A percentile compares a stretch with the other conserved stretches of the same genome.
These are phyloP conservation scores for Hylaeus anthracinus DNA, from an alignment of 1,140 invertebrate genomes.

Conservation along the genomic window DNA sequence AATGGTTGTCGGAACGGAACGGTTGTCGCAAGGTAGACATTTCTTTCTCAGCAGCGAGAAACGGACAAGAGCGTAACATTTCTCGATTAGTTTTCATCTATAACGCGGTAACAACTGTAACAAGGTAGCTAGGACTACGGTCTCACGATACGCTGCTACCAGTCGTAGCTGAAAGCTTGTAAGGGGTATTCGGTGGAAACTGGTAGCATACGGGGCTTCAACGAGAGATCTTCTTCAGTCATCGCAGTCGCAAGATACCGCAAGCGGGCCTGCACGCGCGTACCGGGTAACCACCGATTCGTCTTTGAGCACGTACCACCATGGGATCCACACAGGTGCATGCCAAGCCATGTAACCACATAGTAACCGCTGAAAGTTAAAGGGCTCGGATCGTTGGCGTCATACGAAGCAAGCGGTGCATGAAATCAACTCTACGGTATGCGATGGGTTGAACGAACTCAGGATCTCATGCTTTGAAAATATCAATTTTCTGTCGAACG, in stretches of 20 bases:
- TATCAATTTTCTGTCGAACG: neutral
- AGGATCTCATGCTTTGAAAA: neutral
- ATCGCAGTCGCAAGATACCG: constrained; percentile 5
- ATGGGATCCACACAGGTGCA: neutral
- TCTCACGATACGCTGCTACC: too few species aligned
- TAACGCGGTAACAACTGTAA: too few species aligned
- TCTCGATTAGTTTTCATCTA: too few species aligned
- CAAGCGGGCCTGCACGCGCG: neutral
- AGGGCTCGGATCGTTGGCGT: neutral
- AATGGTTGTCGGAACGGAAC: neutral
- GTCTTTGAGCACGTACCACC: constrained; percentile 20
- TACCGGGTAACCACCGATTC: constrained; percentile 18
- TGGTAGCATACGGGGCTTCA: neutral
- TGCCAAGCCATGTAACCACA: neutral
- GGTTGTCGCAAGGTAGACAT: too few species aligned
- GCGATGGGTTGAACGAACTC: neutral
- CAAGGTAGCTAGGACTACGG: too few species aligned
- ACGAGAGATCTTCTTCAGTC: constrained; percentile 2
- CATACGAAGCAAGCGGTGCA: neutral
- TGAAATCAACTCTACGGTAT: neutral
- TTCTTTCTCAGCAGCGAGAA: too few species aligned
- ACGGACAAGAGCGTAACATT: too few species aligned
- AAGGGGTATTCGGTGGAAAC: neutral
- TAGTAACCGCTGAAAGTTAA: constrained; percentile 30
- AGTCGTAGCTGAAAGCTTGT: neutral